These are phyloP conservation scores for Lycorma delicatula DNA, from an alignment of 1,140 invertebrate species.

Conservation along the genomic window DNA sequence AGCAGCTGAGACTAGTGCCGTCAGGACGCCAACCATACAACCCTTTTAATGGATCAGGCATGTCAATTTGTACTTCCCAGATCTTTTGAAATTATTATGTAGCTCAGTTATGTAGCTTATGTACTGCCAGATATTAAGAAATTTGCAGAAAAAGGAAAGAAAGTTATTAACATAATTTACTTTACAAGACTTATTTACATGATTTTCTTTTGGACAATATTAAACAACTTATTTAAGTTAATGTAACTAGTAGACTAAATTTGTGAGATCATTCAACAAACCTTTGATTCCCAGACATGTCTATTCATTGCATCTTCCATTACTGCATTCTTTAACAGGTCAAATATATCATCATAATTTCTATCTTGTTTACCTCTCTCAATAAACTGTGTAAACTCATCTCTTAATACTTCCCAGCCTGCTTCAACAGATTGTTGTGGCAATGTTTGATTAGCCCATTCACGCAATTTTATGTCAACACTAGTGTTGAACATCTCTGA, in stretches of 20 bases:
- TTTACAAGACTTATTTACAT: no score
- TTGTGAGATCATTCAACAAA: constrained; percentile 23
- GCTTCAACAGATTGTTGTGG: constrained; percentile 74
- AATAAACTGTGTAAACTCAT: constrained; percentile 78
- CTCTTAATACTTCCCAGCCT: constrained; percentile 79
- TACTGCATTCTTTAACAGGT: constrained; percentile 80
- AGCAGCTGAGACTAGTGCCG: no score
- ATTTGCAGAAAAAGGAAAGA: no score
- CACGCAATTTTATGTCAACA: constrained; percentile 91
- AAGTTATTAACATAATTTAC: constrained; percentile 2
- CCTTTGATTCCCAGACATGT: constrained; percentile 92
- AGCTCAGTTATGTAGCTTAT: no score
- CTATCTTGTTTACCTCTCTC: constrained; percentile 53
- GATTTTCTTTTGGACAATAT: no score
- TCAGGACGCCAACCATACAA: no score
- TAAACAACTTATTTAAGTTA: no score
- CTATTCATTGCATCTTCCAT: constrained; percentile 73
- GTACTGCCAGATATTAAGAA: no score
- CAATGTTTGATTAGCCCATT: constrained; percentile 88
- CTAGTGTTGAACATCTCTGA: constrained; percentile 90
- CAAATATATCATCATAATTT: constrained; percentile 83
- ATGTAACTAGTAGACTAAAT: no score
- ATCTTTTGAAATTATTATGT: no score
- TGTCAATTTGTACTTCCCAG: no score
- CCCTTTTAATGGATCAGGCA: no score